Evolutionary conservation across 2,113 vertebrate genomes (phyloP), one percentile per base, ranked within the genome.

Genomic region (Oreochromis niloticus): DNA sequence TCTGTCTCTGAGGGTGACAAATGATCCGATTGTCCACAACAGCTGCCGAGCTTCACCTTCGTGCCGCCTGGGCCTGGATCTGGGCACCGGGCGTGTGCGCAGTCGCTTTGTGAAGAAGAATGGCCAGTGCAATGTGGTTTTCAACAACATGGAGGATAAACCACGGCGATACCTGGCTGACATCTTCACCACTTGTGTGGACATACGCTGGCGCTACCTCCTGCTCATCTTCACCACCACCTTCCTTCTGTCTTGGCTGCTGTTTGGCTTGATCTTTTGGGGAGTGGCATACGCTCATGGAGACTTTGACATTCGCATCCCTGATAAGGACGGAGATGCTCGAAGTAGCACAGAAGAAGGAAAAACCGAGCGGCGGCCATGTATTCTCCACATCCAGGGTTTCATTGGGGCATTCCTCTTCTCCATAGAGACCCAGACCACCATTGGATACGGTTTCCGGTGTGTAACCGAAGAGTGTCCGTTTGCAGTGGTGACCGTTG

Each of bases 81-180:
- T 93, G 54, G 93, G 96, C 66, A 95, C 95, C 19, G 93, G 97
- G 91, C 97, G 96, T 88, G 96, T 97, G 81, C 97, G 98, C 87
- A 98, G 97, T 90, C 98, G 98, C 82, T 99, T 99, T 2, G 98
- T 99, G 82, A 99, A 98, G 95, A 99, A 99, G 96, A 99, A 98
- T 0, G 98, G 98, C 56, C 98, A 99, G 85, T 99, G 98, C 95
- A 99, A 99, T 1, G 97, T 99, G 12, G 97, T 98, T 82, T 99
- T 99, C 88, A 97, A 97, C 94, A 99, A 99, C 95, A 97, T 99
- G 95, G 98, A 98, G 95, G 98, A 98, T 94, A 99, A 99, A 89
- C 97, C 97, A 1, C 96, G 97, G 80, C 97, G 98, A 86, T 99
- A 99, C 96, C 96, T 99, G 96, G 98, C 98, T 0, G 98, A 99